Evolutionary conservation across 2,797 vertebrate genomes (phyloP).

Genomic region (Picus viridis): DNA sequence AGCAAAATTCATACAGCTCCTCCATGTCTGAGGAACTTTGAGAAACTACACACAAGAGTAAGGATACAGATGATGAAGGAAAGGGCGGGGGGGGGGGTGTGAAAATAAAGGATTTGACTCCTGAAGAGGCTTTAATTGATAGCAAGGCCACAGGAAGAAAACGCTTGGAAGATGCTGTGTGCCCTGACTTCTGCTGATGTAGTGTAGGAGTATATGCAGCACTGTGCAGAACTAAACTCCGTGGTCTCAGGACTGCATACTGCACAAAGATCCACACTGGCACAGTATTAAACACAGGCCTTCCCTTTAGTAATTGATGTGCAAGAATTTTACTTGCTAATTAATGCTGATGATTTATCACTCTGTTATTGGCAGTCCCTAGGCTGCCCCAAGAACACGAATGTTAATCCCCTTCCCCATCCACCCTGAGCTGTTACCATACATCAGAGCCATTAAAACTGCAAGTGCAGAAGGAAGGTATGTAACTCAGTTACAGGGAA

Average conservation of each 20-base stretch:
- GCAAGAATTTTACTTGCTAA: background rate
- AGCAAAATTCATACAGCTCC: background rate
- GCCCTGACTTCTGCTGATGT: background rate
- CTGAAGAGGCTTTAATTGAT: background rate
- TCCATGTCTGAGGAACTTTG: background rate
- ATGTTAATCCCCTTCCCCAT: background rate
- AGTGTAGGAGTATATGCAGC: background rate
- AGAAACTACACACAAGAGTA: background rate
- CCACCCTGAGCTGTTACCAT: background rate
- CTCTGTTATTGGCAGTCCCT: background rate
- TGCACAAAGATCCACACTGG: background rate
- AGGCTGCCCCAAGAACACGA: background rate
- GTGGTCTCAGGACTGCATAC: background rate
- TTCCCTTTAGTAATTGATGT: background rate
- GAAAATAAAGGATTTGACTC: background rate
- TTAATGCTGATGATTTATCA: background rate
- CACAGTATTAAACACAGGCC: background rate
- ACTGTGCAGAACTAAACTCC: background rate
- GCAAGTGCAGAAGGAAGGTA: background rate
- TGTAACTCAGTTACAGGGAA: slow-evolving; percentile 38
- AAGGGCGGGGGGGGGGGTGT: no score
- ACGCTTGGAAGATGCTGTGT: accelerated
- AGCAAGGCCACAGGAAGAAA: background rate
- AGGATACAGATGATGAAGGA: background rate
- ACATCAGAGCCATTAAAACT: background rate